A percentile compares a stretch with the other conserved stretches of the same genome.
These are phyloP conservation scores for Ceratotherium simum DNA, from an alignment of 2,113 vertebrate species.

Conservation along the genomic window DNA sequence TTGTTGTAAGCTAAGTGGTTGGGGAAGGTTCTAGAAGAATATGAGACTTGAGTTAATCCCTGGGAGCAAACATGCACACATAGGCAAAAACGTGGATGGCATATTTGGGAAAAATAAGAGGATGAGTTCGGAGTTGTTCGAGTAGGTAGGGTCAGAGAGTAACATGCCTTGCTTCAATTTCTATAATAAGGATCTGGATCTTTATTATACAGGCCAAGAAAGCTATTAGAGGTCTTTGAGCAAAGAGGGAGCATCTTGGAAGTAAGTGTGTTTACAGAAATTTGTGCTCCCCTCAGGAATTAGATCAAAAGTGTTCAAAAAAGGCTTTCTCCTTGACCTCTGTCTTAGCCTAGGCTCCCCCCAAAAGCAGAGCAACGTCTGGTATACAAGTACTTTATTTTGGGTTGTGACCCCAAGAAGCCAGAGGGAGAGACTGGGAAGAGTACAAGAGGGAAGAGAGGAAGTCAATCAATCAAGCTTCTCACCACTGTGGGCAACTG, in stretches of 20 bases:
- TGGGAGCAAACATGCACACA: not conserved
- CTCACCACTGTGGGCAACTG: not conserved
- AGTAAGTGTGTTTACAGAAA: not conserved
- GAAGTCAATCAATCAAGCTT: not conserved
- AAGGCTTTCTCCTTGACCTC: not conserved
- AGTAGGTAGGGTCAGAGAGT: not conserved
- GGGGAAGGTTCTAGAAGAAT: not conserved
- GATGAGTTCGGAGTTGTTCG: not conserved
- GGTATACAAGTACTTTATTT: not conserved
- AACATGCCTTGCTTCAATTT: not conserved
- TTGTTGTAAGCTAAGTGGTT: not conserved
- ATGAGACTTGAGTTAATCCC: not conserved
- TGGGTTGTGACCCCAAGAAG: not conserved
- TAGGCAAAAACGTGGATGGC: not conserved
- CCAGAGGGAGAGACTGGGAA: not conserved
- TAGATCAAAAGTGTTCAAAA: conserved; percentile 7
- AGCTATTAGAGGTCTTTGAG: not conserved
- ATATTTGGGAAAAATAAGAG: not conserved
- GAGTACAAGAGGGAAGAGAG: not conserved
- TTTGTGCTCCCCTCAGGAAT: not conserved
- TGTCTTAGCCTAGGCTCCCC: not conserved
- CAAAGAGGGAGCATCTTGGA: not conserved
- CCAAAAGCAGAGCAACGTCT: not conserved
- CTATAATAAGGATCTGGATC: not conserved
- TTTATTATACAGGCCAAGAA: not conserved